Evolutionary conservation across 1,140 invertebrate species (phyloP).

Genomic region (Steinernema feltiae): DNA sequence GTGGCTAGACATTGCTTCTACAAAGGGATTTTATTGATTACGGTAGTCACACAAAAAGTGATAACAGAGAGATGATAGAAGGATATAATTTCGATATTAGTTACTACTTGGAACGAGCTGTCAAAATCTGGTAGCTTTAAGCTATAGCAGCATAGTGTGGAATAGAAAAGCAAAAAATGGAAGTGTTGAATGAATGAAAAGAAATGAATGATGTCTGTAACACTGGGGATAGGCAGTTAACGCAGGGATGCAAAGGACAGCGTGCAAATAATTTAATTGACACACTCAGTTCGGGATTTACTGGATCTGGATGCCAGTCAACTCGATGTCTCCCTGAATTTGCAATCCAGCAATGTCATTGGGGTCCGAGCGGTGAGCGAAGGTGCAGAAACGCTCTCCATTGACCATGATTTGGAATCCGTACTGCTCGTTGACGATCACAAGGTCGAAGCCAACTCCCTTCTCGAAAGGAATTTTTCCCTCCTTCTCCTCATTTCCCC

Average conservation of each 20-base stretch:
- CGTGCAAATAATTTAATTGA: not conserved
- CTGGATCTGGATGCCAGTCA: constrained; percentile 48
- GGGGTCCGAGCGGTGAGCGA: constrained; percentile 53
- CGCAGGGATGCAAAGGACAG: not conserved
- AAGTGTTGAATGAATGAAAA: not conserved
- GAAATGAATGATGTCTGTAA: not conserved
- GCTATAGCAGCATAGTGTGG: not conserved
- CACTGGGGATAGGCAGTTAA: not conserved
- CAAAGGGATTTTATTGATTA: no score
- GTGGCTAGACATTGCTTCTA: no score
- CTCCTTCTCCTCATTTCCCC: constrained; percentile 57
- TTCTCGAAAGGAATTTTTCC: constrained; percentile 48
- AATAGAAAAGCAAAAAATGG: constrained; percentile 4
- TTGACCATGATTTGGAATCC: constrained; percentile 57
- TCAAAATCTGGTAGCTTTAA: not conserved
- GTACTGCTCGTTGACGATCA: constrained; percentile 53
- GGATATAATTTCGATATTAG: no score
- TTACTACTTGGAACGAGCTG: not conserved
- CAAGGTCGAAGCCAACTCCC: constrained; percentile 54
- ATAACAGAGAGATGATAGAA: no score
- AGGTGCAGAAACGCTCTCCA: constrained; percentile 49
- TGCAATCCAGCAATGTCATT: constrained; percentile 55
- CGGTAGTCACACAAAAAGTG: no score
- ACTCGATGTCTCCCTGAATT: constrained; percentile 52
- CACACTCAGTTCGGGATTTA: constrained; percentile 39